Evolutionary conservation across 2,797 vertebrate species (phyloP).

Genomic region (Okamejei kenojei): DNA sequence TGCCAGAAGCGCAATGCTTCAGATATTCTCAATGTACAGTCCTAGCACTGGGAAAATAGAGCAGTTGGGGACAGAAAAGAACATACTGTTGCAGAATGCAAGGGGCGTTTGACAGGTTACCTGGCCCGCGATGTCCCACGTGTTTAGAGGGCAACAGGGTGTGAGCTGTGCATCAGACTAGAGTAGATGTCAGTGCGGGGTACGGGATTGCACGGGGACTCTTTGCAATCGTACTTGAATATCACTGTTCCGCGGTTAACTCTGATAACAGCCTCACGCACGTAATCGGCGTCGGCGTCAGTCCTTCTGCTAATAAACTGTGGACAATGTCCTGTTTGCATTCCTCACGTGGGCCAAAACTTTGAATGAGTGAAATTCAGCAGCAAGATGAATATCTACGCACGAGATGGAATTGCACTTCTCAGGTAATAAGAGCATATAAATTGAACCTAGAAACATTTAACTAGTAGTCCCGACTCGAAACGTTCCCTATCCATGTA

Average conservation of each 20-base stretch:
- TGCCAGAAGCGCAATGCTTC: background rate
- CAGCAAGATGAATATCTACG: background rate
- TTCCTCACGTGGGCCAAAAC: background rate
- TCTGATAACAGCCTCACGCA: background rate
- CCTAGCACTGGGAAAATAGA: too few species aligned
- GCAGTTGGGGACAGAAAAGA: background rate
- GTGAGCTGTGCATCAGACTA: too few species aligned
- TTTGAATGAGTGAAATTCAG: background rate
- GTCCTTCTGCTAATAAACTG: background rate
- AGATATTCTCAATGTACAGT: background rate
- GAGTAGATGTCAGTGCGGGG: background rate
- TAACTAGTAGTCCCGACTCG: too few species aligned
- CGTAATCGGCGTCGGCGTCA: background rate
- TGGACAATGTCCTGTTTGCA: background rate
- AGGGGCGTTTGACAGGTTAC: background rate
- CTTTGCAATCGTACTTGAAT: background rate
- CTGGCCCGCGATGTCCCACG: background rate
- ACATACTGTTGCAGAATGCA: background rate
- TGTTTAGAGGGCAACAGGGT: background rate
- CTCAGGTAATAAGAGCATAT: background rate
- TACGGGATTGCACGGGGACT: background rate
- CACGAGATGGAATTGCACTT: too few species aligned
- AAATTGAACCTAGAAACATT: background rate
- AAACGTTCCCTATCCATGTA: too few species aligned
- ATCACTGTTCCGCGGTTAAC: background rate